Percentiles rank a stretch among this genome's conserved stretches.
These are phyloP conservation scores for Zaprionus gabonicus DNA, from an alignment of 1,140 invertebrate species.

Conservation along the genomic window DNA sequence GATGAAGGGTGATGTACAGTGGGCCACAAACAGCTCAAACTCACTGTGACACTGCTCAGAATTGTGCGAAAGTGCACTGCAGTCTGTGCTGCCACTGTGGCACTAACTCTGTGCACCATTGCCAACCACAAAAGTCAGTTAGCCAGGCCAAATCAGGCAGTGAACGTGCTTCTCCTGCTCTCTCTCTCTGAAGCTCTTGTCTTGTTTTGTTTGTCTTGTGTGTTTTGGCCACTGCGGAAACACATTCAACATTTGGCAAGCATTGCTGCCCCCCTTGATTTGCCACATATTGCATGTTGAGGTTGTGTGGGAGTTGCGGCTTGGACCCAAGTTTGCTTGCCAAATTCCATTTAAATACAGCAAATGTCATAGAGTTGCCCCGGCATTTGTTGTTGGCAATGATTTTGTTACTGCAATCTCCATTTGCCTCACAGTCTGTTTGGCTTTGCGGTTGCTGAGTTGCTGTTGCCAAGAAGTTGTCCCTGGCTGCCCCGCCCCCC, in stretches of 20 bases:
- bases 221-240: conserved; percentile 74
- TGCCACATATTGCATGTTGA: conserved; percentile 39
- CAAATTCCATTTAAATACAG: conserved; percentile 79
- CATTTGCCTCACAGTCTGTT: conserved; percentile 20
- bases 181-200: background rate
- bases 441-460: conserved; percentile 54
- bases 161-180: conserved; percentile 11
- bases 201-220: conserved; percentile 59
- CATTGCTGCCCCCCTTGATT: conserved; percentile 16
- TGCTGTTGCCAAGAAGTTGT: conserved; percentile 72
- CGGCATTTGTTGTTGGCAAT: conserved; percentile 54
- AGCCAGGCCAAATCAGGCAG: conserved; percentile 47
- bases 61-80: too few relatives aligned
- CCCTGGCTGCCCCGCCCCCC: background rate
- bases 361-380: conserved; percentile 49
- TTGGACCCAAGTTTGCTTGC: conserved; percentile 59
- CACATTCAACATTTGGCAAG: conserved; percentile 78
- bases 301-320: conserved; percentile 43
- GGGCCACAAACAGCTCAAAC: background rate
- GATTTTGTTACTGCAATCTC: conserved; percentile 30
- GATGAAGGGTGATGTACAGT: conserved; percentile 15
- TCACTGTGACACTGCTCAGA: too few relatives aligned
- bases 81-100: background rate
- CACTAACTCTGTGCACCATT: background rate
- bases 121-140: conserved; percentile 60